These are phyloP conservation scores for Pelodiscus sinensis DNA, from an alignment of 2,113 vertebrate species.

Conservation along the genomic window DNA sequence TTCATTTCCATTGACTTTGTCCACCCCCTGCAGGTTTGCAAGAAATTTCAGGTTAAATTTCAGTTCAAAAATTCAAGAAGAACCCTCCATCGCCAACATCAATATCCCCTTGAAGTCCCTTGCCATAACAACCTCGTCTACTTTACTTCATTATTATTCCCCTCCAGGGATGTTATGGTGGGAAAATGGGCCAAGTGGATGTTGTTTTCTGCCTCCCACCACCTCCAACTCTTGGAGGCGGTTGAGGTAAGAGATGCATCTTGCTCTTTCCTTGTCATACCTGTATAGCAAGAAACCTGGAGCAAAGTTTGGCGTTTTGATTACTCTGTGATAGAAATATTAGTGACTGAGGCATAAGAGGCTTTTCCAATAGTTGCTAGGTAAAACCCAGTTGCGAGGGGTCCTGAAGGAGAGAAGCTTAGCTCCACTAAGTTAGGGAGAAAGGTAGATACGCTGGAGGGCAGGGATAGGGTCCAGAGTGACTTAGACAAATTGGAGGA, in stretches of 20 bases:
- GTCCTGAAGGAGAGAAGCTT: too few relatives aligned
- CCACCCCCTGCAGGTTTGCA: not conserved
- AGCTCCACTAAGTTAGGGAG: too few relatives aligned
- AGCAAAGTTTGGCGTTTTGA: not conserved
- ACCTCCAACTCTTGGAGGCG: not conserved
- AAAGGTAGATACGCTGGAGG: too few relatives aligned
- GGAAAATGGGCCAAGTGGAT: not conserved
- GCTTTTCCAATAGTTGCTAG: too few relatives aligned
- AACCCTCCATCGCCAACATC: not conserved
- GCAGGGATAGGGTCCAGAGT: too few relatives aligned
- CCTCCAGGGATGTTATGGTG: not conserved
- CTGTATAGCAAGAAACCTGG: accelerated
- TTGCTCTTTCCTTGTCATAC: accelerated
- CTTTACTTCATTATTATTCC: not conserved
- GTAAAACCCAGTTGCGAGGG: too few relatives aligned
- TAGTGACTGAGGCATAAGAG: too few relatives aligned
- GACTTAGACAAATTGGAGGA: too few relatives aligned
- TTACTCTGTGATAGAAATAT: not conserved
- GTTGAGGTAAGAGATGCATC: not conserved
- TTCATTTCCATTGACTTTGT: not conserved
- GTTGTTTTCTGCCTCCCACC: not conserved
- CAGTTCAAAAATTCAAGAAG: not conserved
- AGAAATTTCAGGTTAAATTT: not conserved
- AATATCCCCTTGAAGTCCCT: not conserved
- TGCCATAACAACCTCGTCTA: not conserved